phyloP scores from a whole-genome alignment of 2,113 vertebrate genomes.

The Mixornis gularis region DNA sequence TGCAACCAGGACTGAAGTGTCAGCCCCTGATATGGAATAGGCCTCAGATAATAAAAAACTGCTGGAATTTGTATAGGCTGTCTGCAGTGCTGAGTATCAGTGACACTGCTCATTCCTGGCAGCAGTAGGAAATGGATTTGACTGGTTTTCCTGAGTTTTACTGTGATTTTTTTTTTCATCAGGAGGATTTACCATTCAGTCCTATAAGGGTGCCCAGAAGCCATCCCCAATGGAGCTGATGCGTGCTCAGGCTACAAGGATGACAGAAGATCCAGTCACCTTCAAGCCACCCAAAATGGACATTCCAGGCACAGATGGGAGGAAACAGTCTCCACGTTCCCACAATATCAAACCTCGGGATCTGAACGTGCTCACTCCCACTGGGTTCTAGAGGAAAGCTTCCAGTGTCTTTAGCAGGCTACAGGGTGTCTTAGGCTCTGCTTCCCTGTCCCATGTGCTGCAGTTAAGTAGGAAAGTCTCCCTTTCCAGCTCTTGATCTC shows the following conservation, averaged over 20 bases:
- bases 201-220: conserved; percentile 86
- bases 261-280: conserved; percentile 74
- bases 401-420: background rate
- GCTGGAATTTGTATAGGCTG: background rate
- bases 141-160: background rate
- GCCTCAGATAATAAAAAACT: background rate
- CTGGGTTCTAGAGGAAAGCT: conserved; percentile 78
- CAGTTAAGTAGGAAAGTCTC: conserved; percentile 34
- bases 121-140: background rate
- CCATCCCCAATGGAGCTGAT: conserved; percentile 88
- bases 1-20: background rate
- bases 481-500: background rate
- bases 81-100: background rate
- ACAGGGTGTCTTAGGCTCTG: background rate
- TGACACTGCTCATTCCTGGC: background rate
- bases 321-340: conserved; percentile 69
- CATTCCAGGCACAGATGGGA: conserved; percentile 71
- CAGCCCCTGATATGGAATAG: background rate
- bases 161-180: background rate
- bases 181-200: conserved; percentile 84
- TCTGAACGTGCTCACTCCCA: conserved; percentile 88
- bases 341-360: conserved; percentile 87
- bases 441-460: background rate
- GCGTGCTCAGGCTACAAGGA: conserved; percentile 79
- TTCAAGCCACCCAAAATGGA: conserved; percentile 86